A percentile compares a stretch with the other conserved stretches of the same genome.
phyloP scores from a whole-genome alignment of 2,888 invertebrate genomes.

The Abscondita cerata region DNA sequence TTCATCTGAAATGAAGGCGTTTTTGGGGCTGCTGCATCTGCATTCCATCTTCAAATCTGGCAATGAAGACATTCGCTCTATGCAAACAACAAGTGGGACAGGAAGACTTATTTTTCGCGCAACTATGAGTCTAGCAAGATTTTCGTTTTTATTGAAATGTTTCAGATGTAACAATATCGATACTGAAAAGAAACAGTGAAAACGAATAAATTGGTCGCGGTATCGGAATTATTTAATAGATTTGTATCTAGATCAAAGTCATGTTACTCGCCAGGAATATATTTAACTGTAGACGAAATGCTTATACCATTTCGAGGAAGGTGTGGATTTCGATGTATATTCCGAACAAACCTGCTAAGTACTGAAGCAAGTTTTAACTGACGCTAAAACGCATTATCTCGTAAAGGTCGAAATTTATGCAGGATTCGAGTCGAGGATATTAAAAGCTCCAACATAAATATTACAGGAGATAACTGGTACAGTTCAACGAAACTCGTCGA shows the following conservation, averaged over 20 bases:
- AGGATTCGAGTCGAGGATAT: background rate
- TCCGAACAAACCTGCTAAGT: conserved; percentile 37
- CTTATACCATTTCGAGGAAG: conserved; percentile 34
- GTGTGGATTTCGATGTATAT: conserved; percentile 38
- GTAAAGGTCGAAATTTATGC: background rate
- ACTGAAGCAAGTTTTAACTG: conserved; percentile 31
- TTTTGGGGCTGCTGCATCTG: no score
- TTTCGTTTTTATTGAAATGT: conserved; percentile 17
- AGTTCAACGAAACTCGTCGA: no score
- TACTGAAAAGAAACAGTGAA: conserved; percentile 17
- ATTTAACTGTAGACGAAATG: conserved; percentile 38
- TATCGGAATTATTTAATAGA: conserved; percentile 1
- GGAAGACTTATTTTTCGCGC: no score
- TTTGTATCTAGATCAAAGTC: background rate
- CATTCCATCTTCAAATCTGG: no score
- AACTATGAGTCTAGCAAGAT: no score
- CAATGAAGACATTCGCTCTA: no score
- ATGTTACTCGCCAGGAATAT: conserved; percentile 23
- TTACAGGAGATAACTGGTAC: no score
- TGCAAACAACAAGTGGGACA: no score
- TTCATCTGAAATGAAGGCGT: no score
- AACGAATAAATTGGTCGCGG: conserved; percentile 18
- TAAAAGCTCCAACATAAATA: no score
- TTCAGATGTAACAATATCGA: conserved; percentile 13
- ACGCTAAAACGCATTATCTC: conserved; percentile 16